phyloP scores from a whole-genome alignment of 2,888 invertebrate species.

The Pemphredon lugubris region DNA sequence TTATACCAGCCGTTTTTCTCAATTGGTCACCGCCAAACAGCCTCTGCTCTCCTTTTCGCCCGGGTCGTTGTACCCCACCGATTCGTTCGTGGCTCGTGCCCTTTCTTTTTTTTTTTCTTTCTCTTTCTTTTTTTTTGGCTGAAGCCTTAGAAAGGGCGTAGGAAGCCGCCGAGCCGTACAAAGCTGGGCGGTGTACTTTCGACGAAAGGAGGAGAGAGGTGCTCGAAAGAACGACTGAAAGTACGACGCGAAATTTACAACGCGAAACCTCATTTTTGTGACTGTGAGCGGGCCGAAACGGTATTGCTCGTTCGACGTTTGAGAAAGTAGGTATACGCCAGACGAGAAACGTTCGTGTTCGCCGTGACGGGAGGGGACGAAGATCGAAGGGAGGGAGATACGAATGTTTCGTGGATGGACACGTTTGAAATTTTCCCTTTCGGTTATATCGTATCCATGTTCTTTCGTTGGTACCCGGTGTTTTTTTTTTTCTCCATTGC shows the following conservation, averaged over 20 bases:
- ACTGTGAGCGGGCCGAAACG: conserved; percentile 1
- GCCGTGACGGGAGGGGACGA: too few species aligned
- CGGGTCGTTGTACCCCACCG: conserved; percentile 55
- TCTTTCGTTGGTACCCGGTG: too few species aligned
- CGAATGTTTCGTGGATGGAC: too few species aligned
- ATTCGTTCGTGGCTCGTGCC: conserved; percentile 25
- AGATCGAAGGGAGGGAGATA: too few species aligned
- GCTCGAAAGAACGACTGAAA: conserved; percentile 16
- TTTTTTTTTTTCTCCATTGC: too few species aligned
- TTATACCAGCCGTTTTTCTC: conserved; percentile 69
- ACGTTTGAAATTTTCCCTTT: too few species aligned
- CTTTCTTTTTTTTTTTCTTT: too few species aligned
- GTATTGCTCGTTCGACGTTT: background rate
- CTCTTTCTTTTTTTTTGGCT: too few species aligned
- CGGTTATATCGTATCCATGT: too few species aligned
- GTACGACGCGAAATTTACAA: conserved; percentile 14
- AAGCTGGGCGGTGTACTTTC: conserved; percentile 9
- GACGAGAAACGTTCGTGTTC: too few species aligned
- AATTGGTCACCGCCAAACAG: conserved; percentile 70
- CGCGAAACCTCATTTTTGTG: background rate
- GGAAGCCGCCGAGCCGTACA: conserved; percentile 14
- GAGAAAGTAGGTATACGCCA: too few species aligned
- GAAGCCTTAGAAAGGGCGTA: conserved; percentile 18
- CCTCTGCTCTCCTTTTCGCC: conserved; percentile 34
- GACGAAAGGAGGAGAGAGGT: conserved; percentile 18